Evolutionary conservation across 1,140 invertebrate species (phyloP).

Genomic region (Aphelenchoides fujianensis): DNA sequence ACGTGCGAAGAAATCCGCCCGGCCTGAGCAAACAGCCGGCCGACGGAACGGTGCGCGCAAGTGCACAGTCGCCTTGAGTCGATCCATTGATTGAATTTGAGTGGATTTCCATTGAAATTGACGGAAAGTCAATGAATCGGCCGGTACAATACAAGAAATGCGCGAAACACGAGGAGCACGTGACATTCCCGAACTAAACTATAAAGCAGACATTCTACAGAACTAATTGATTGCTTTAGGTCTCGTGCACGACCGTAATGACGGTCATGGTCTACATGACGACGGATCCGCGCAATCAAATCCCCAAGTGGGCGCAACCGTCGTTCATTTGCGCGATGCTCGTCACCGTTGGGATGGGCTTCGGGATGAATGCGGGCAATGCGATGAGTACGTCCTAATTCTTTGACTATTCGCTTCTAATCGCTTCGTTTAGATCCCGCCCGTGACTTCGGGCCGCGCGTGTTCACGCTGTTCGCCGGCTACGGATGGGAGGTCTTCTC

Average conservation of each 20-base stretch:
- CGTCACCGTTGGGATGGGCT: slow-evolving; percentile 66
- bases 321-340: slow-evolving; percentile 67
- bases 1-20: no score
- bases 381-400: slow-evolving; percentile 17
- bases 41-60: no score
- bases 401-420: not conserved
- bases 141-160: no score
- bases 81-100: no score
- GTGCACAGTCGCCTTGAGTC: no score
- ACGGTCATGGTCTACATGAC: slow-evolving; percentile 66
- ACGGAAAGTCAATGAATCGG: no score
- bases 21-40: no score
- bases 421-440: slow-evolving; percentile 65
- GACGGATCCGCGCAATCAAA: slow-evolving; percentile 66
- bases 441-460: slow-evolving; percentile 68
- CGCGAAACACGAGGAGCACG: no score
- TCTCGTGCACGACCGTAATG: slow-evolving; percentile 66
- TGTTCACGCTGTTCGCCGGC: slow-evolving; percentile 67
- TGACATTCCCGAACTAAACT: no score
- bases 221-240: no score
- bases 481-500: slow-evolving; percentile 65
- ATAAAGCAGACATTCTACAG: no score
- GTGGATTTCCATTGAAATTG: no score
- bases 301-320: slow-evolving; percentile 63
- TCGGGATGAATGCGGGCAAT: slow-evolving; percentile 57